Conservation (phyloP, 2,797 vertebrate genomes). For the Triplophysa yarkandensis region DNA sequence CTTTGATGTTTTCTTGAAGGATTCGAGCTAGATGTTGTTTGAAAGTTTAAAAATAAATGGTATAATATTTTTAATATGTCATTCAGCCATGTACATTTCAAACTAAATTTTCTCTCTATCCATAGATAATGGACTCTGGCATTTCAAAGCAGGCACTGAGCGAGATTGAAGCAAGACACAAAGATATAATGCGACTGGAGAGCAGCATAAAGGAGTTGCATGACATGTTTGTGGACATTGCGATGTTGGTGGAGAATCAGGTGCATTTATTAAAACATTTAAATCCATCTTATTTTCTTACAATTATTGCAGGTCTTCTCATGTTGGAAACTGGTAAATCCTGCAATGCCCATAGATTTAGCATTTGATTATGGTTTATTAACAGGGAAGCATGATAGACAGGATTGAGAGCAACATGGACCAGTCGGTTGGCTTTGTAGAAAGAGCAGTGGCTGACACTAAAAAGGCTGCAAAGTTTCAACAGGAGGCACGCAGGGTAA, state of each 20-base stretch:
- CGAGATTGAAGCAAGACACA: conserved; percentile 94
- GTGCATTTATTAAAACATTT: no score
- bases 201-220: conserved; percentile 97
- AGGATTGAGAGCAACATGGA: conserved; percentile 98
- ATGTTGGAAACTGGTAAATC: background rate
- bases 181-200: conserved; percentile 93
- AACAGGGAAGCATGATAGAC: conserved; percentile 92
- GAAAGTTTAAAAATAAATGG: background rate
- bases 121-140: conserved; percentile 89
- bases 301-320: background rate
- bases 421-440: conserved; percentile 94
- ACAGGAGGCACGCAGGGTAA: conserved; percentile 93
- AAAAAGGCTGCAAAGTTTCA: conserved; percentile 96
- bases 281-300: no score
- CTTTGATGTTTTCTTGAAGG: conserved; percentile 22
- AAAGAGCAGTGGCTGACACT: conserved; percentile 90
- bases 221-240: conserved; percentile 96
- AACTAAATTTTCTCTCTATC: background rate
- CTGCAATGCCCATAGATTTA: background rate
- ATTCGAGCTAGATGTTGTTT: background rate
- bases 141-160: conserved; percentile 94
- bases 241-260: conserved; percentile 87
- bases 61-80: background rate
- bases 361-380: background rate
- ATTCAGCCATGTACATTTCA: background rate